Evolutionary conservation across 2,888 invertebrate genomes (phyloP), one percentile per base, ranked within the genome.

Genomic region (Tetrapedia diversipes): DNA sequence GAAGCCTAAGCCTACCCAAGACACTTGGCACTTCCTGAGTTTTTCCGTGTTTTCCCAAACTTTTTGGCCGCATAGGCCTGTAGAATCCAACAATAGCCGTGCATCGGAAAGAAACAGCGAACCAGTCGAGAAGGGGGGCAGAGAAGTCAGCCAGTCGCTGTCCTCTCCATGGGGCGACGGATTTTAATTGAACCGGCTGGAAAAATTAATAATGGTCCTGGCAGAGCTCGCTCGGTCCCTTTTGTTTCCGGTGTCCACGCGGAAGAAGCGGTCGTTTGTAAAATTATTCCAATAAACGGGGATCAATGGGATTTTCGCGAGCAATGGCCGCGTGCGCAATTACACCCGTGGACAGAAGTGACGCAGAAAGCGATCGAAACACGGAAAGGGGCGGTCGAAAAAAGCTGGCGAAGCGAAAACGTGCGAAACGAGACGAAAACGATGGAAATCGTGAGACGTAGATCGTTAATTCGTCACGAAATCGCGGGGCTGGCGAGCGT

Each of bases 391-490:
- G 41, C 11, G n/a, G 53, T 29, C 2, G 19, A 16, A 27, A n/a
- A 24, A 32, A 14, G 16, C 32, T 3, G 4, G 63, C 11, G n/a
- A 14, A 8, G 24, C 14, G 10, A 34, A n/a, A 4, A 34, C 27
- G 34, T 11, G 8, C 2, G 24, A 19, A 11, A 7, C 32, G 41
- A 45, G 19, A 29, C 14, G 2, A 51, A 63, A 64, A 53, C 45
- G 61, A 65, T 56, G 22, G 41, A 59, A 72, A 69, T 53, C 66
- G 68, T 39, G 69, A 59, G 32, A 65, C 51, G 65, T 56, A 66
- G 79, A 67, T 82, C 79, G 72, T 82, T 73, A 73, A 73, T 77
- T 66, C 69, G 66, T 10, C 45, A 71, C 19, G 37, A 49, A 51
- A 32, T 43, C 32, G 51, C 45, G 66, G 43, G 47, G 22, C 22